Evolutionary conservation across 92 coral and sea anemone genomes (phyloP), one percentile per base, ranked within the genome.

Genomic region (Micromussa lordhowensis): DNA sequence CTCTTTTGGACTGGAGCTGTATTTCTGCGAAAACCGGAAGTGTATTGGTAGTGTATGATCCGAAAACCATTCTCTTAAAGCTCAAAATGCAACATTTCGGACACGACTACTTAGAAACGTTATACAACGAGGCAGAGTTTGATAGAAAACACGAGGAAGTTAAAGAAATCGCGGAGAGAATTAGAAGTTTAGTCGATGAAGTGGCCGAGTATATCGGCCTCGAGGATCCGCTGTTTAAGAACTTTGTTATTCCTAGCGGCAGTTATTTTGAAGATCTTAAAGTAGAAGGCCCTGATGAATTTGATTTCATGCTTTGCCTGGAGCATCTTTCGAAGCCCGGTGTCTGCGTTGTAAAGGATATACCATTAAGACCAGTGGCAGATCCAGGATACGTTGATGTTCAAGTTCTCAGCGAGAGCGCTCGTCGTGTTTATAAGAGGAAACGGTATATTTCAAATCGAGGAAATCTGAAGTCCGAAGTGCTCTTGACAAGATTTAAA

Each of bases 321-420:
- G 88, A 66, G 6, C 72, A 85, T 31, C 76, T 92, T 34, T 92
- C 90, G 22, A 21, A 63, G 73, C 81, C 92, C 22, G 92, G 90
- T 8, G 90, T 88, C 14, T 88, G 94, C 75, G 30, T 21, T 40
- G 66, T 18, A 18, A 88, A 84, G 36, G 90, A 80, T 26, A 92
- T 88, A 53, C 94, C 92, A 2, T 29, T 82, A 15, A 78, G 86
- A 34, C 78, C 89, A 8, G 92, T 92, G 19, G 80, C 68, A 13
- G 94, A 92, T 5, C 94, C 94, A 0, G 94, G 94, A 2, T 92
- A 92, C 35, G 89, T 91, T 12, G 34, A 88, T 64, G 86, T 91
- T 30, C 85, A 79, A 44, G 75, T 91, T 61, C 26, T 24, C 11
- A 54, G 18, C 34, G 71, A 53, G 18, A 36, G 3, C 3, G n/a